Conservation (phyloP, 2,113 vertebrate species). For the Strix aluco region DNA sequence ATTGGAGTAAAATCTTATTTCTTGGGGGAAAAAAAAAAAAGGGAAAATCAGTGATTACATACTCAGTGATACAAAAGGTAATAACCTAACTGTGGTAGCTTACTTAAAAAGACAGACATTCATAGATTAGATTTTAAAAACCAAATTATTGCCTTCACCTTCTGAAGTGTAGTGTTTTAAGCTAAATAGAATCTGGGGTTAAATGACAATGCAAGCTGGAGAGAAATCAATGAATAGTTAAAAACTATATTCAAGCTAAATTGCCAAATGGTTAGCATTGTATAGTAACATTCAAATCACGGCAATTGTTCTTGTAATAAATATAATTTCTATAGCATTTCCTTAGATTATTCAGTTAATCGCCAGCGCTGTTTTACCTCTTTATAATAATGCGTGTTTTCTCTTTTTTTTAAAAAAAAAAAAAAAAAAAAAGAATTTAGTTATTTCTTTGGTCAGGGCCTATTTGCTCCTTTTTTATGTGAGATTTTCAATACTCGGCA, state of each 20-base stretch:
- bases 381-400: slow-evolving; percentile 75
- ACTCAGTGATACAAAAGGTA: background rate
- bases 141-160: background rate
- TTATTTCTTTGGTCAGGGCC: slow-evolving; percentile 82
- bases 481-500: slow-evolving; percentile 84
- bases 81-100: background rate
- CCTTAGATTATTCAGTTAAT: slow-evolving; percentile 74
- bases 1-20: background rate
- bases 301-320: slow-evolving; percentile 80
- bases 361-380: slow-evolving; percentile 74
- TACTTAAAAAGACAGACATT: background rate
- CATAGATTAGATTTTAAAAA: background rate
- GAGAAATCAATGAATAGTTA: slow-evolving; percentile 50
- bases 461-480: slow-evolving; percentile 86
- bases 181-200: slow-evolving; percentile 61
- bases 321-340: slow-evolving; percentile 77
- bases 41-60: background rate
- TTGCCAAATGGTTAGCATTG: slow-evolving; percentile 75
- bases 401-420: slow-evolving; percentile 25
- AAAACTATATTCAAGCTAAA: slow-evolving; percentile 76
- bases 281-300: slow-evolving; percentile 74
- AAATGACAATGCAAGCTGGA: slow-evolving; percentile 47
- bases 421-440: slow-evolving; percentile 69
- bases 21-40: background rate
- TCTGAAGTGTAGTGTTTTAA: background rate